Conservation (phyloP, 1,140 invertebrate genomes). For the Listronotus bonariensis region DNA sequence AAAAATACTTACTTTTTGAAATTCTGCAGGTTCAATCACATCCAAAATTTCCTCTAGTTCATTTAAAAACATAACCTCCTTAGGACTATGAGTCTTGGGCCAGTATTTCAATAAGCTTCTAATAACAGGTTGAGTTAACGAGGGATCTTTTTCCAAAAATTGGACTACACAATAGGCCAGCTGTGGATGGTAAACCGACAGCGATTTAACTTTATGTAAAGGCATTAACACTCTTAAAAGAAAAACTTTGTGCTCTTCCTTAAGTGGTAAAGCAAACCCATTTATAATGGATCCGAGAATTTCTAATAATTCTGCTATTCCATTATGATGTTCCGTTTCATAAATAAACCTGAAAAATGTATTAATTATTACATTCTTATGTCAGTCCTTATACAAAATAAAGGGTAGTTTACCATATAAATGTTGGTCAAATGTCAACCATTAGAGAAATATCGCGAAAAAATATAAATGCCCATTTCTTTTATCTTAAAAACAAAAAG, state of each 20-base stretch:
- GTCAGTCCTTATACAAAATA: no score
- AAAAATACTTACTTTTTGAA: constrained; percentile 77
- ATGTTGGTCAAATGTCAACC: no score
- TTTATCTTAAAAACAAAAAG: no score
- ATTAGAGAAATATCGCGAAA: no score
- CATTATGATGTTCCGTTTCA: constrained; percentile 99
- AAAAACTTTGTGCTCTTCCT: constrained; percentile 93
- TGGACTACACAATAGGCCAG: constrained; percentile 97
- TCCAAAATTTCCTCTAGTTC: constrained; percentile 95
- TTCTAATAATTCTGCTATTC: constrained; percentile 96
- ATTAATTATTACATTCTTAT: no score
- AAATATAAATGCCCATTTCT: no score
- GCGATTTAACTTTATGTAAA: constrained; percentile 92
- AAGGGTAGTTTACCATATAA: no score
- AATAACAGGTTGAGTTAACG: constrained; percentile 91
- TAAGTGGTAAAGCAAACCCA: constrained; percentile 92
- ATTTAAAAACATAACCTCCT: constrained; percentile 97
- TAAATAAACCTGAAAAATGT: constrained; percentile 89
- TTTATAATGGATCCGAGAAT: constrained; percentile 98
- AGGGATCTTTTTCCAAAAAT: constrained; percentile 95
- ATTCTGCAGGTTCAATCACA: constrained; percentile 96
- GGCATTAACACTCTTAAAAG: constrained; percentile 87
- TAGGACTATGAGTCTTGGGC: constrained; percentile 98
- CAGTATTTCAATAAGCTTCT: constrained; percentile 93
- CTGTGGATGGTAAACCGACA: constrained; percentile 97